Conservation (phyloP, 2,888 invertebrate species). For the Xylota segnis region DNA sequence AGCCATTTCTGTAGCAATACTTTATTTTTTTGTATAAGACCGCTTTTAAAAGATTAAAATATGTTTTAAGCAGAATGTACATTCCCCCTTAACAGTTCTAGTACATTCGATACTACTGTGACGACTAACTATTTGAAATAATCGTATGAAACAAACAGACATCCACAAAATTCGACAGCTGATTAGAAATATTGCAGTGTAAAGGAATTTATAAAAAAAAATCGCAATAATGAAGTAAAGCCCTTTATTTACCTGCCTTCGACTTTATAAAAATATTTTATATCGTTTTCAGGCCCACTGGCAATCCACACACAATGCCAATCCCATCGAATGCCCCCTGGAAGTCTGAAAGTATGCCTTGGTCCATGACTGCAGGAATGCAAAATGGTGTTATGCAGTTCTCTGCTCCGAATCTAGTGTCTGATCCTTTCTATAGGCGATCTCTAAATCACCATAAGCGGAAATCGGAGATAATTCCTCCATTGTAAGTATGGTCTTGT, state of each 20-base stretch:
- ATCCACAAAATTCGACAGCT: conserved; percentile 54
- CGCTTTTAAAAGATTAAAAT: too few species aligned
- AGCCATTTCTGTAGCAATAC: too few species aligned
- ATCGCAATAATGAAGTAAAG: conserved; percentile 62
- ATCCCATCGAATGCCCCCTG: conserved; percentile 81
- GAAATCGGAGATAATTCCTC: conserved; percentile 82
- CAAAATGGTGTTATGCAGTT: conserved; percentile 82
- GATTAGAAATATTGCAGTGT: conserved; percentile 30
- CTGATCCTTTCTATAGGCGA: conserved; percentile 59
- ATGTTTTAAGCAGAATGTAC: not conserved
- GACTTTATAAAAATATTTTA: not conserved
- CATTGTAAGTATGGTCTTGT: conserved; percentile 85
- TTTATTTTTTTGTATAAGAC: too few species aligned
- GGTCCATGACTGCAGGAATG: conserved; percentile 84
- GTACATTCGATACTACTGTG: conserved; percentile 50
- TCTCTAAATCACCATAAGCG: conserved; percentile 81
- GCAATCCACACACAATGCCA: conserved; percentile 78
- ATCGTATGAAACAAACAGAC: conserved; percentile 52
- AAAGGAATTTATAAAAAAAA: conserved; percentile 29
- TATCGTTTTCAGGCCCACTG: conserved; percentile 44
- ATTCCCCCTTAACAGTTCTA: conserved; percentile 33
- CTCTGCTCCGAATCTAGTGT: conserved; percentile 56
- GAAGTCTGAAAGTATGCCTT: conserved; percentile 86
- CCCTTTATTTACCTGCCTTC: not conserved
- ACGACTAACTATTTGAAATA: conserved; percentile 27